Conservation (phyloP, 2,113 vertebrate species). For the Morone saxatilis region DNA sequence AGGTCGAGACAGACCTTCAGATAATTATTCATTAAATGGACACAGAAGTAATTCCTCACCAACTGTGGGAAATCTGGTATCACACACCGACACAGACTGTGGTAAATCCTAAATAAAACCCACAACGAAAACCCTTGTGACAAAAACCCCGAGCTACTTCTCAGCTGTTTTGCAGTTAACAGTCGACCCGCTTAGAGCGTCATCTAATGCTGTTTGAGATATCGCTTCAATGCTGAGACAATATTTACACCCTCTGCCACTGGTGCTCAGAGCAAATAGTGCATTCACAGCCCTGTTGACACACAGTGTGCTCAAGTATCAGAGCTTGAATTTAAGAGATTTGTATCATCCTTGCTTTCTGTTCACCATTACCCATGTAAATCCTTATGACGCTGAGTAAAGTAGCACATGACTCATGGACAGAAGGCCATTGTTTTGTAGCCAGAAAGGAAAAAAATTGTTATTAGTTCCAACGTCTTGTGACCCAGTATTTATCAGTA, state of each 20-base stretch:
- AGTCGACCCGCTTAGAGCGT: background rate
- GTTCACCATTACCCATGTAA: constrained; percentile 14
- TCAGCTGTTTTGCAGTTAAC: constrained; percentile 9
- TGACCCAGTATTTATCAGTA: constrained; percentile 14
- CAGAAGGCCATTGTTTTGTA: constrained; percentile 5
- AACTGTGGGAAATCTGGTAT: constrained; percentile 21
- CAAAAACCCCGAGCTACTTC: constrained; percentile 12
- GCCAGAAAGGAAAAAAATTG: constrained; percentile 17
- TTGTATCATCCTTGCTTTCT: constrained; percentile 26
- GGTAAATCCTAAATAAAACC: constrained; percentile 15
- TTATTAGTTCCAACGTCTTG: constrained; percentile 21
- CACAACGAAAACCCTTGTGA: constrained; percentile 22
- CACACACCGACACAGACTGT: constrained; percentile 9
- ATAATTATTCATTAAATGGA: constrained; percentile 48
- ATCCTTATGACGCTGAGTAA: constrained; percentile 46
- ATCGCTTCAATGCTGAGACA: constrained; percentile 5
- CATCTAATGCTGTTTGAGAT: background rate
- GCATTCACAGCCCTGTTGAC: constrained; percentile 33
- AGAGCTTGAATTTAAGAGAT: constrained; percentile 19
- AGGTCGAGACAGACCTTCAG: constrained; percentile 11
- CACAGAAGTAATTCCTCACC: constrained; percentile 11
- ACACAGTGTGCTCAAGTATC: background rate
- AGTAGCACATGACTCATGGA: constrained; percentile 49
- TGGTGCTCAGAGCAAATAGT: constrained; percentile 28
- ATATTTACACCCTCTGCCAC: constrained; percentile 38